Conservation (phyloP, 2,797 vertebrate genomes). For the Spinibarbus caldwelli region DNA sequence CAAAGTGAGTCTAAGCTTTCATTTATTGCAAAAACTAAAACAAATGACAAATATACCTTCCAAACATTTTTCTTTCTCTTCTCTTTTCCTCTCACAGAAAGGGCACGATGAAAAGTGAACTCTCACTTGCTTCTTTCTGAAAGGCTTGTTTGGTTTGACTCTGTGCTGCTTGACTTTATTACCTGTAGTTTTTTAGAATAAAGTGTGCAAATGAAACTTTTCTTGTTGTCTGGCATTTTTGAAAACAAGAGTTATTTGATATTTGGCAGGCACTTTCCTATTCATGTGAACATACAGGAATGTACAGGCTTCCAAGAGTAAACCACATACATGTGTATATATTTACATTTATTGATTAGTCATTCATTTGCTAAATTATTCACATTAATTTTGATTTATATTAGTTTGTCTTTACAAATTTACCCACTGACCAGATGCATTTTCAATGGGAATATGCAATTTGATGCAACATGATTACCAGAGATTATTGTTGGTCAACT, state of each 20-base stretch:
- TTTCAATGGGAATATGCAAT: too few species aligned
- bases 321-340: too few species aligned
- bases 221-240: neutral
- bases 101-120: constrained; percentile 62
- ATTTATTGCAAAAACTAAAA: neutral
- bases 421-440: too few species aligned
- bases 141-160: constrained; percentile 41
- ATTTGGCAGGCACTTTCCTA: too few species aligned
- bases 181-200: constrained; percentile 53
- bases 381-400: too few species aligned
- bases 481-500: too few species aligned
- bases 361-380: too few species aligned
- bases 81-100: constrained; percentile 48
- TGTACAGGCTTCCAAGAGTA: too few species aligned
- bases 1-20: neutral
- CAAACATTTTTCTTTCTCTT: neutral
- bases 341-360: too few species aligned
- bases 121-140: neutral
- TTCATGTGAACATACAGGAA: neutral
- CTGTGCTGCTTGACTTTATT: constrained; percentile 8
- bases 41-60: neutral
- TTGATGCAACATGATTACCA: too few species aligned
- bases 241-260: neutral
- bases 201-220: constrained; percentile 19
- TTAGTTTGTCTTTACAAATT: too few species aligned